Evolutionary conservation across 1,140 invertebrate genomes (phyloP), one percentile per base, ranked within the genome.

Genomic region (Globodera ellingtonae): DNA sequence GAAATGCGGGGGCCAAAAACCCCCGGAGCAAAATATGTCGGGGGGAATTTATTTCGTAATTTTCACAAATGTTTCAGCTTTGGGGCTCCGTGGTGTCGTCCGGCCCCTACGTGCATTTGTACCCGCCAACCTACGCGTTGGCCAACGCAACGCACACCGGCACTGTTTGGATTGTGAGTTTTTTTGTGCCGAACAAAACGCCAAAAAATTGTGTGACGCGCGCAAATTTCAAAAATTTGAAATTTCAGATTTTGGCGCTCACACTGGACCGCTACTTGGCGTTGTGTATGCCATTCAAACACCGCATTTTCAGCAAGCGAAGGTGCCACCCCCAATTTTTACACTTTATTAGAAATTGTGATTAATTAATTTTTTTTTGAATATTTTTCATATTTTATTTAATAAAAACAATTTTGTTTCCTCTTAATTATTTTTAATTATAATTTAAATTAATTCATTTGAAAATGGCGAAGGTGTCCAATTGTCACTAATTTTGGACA

Each of bases 141-240:
- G 87, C 87, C 8, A 88, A 88, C 62, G 84, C 85, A 50, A 87
- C 87, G 10, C 87, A 88, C 65, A 89, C 87, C 24, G 87, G 84
- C 21, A 79, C 84, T 47, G 86, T 89, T 9, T 88, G 87, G 87
- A 84, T 89, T 71, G 84, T 82, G 13, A 6, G n/a, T 75, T 18
- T 44, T 44, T 77, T n/a, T 44, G 24, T 50, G 15, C n/a, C 15
- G 9, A 46, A 56, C 4, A 52, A 21, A 65, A 35, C 35, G 1
- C 24, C 48, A 76, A 76, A 24, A 24, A 24, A 24, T 24, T 24
- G 24, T 24, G 24, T 24, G 24, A 1, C 24, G 24, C 24, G 24
- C 24, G 24, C 24, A 24, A 24, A 24, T 1, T 24, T 24, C 24
- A 24, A 24, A 78, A 78, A 46, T 50, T 78, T 78, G 6, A 24